Conservation (phyloP, 2,113 vertebrate species). For the Microtus ochrogaster region DNA sequence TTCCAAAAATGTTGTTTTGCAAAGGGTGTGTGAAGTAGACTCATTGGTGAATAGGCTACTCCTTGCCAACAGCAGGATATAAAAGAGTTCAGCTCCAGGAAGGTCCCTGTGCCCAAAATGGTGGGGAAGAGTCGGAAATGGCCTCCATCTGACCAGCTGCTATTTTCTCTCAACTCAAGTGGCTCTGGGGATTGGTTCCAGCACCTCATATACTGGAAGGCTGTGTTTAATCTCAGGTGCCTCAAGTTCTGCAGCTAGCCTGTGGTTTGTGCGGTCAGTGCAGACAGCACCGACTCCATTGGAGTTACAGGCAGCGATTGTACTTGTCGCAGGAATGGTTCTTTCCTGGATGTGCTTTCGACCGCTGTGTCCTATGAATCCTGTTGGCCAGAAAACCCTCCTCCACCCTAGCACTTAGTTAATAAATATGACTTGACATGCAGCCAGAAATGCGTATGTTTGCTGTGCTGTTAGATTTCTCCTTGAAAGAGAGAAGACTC, state of each 20-base stretch:
- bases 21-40: conserved; percentile 30
- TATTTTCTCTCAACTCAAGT: conserved; percentile 63
- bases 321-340: conserved; percentile 70
- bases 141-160: conserved; percentile 67
- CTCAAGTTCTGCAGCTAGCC: conserved; percentile 62
- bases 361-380: conserved; percentile 71
- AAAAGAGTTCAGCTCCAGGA: conserved; percentile 48
- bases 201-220: conserved; percentile 62
- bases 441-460: conserved; percentile 75
- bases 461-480: conserved; percentile 72
- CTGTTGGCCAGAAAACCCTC: conserved; percentile 73
- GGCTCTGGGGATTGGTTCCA: conserved; percentile 58
- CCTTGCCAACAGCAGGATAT: conserved; percentile 57
- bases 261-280: conserved; percentile 68
- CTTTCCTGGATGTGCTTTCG: conserved; percentile 77
- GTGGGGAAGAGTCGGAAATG: conserved; percentile 50
- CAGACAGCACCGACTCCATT: conserved; percentile 67
- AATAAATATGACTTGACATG: conserved; percentile 78
- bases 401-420: conserved; percentile 77
- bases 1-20: conserved; percentile 71
- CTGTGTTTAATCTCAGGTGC: conserved; percentile 57
- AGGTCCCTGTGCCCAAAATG: conserved; percentile 50
- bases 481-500: conserved; percentile 61
- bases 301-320: conserved; percentile 71
- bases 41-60: neutral